Evolutionary conservation across 1,140 invertebrate genomes (phyloP).

Genomic region (Drosophila pruinosa): DNA sequence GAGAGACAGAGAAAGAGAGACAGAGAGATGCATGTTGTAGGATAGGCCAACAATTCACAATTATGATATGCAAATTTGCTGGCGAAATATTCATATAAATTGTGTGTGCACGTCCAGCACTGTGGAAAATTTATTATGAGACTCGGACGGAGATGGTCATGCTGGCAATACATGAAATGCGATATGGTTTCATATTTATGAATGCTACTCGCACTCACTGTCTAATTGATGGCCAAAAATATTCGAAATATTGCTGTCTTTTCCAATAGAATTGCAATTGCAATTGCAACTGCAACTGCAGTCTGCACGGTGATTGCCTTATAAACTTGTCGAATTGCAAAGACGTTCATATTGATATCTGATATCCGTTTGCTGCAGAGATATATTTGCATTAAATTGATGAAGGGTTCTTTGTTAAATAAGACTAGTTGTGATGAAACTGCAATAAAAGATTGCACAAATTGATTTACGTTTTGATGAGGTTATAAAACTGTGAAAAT

Average conservation of each 20-base stretch:
- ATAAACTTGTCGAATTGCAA: conserved; percentile 6
- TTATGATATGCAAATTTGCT: conserved; percentile 56
- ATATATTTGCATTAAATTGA: background rate
- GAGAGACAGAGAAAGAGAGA: background rate
- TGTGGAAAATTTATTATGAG: conserved; percentile 19
- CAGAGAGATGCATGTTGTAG: conserved; percentile 1
- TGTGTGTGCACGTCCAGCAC: conserved; percentile 10
- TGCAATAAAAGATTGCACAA: background rate
- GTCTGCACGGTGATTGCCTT: conserved; percentile 5
- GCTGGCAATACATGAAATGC: conserved; percentile 11
- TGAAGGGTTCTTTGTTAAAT: background rate
- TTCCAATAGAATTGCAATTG: background rate
- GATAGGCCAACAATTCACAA: conserved; percentile 44
- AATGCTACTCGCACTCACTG: background rate
- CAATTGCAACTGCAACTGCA: background rate
- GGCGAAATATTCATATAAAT: conserved; percentile 52
- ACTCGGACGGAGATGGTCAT: background rate
- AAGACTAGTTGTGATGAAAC: background rate
- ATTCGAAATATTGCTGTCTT: background rate
- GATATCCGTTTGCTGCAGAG: background rate
- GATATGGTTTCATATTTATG: conserved; percentile 4
- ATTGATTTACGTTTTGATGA: background rate
- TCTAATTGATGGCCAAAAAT: background rate
- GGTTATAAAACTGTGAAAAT: background rate
- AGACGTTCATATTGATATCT: background rate